A percentile compares a stretch with the other conserved stretches of the same genome.
Conservation (phyloP, 2,797 vertebrate genomes). For the Malurus leucopterus region DNA sequence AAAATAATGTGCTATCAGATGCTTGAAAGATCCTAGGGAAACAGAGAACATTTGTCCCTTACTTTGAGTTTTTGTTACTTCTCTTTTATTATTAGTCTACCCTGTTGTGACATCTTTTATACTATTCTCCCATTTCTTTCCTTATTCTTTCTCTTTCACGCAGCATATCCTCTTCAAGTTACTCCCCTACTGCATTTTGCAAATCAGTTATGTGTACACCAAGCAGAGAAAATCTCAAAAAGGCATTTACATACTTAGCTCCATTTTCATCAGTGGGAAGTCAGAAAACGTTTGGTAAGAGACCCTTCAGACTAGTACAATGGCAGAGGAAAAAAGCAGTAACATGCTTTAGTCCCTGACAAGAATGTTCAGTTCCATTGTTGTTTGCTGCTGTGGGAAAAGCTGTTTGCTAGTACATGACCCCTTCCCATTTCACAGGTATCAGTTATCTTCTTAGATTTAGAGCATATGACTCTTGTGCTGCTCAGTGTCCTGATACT, state of each 20-base stretch:
- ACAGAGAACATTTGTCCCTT: background rate
- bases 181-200: background rate
- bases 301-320: background rate
- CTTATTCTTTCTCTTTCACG: background rate
- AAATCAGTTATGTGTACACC: background rate
- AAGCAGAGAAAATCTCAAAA: background rate
- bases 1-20: background rate
- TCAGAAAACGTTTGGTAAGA: background rate
- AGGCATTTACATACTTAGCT: background rate
- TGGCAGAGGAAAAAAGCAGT: background rate
- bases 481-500: background rate
- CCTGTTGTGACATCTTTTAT: background rate
- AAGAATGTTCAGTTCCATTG: background rate
- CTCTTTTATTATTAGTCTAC: background rate
- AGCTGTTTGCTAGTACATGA: background rate
- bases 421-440: background rate
- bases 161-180: background rate
- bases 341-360: background rate
- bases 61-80: background rate
- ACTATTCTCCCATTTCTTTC: background rate
- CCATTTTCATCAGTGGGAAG: background rate
- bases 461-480: background rate
- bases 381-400: background rate
- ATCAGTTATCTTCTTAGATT: background rate
- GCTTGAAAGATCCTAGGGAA: background rate